Conservation (phyloP, 2,797 vertebrate species). For the Malurus leucopterus region DNA sequence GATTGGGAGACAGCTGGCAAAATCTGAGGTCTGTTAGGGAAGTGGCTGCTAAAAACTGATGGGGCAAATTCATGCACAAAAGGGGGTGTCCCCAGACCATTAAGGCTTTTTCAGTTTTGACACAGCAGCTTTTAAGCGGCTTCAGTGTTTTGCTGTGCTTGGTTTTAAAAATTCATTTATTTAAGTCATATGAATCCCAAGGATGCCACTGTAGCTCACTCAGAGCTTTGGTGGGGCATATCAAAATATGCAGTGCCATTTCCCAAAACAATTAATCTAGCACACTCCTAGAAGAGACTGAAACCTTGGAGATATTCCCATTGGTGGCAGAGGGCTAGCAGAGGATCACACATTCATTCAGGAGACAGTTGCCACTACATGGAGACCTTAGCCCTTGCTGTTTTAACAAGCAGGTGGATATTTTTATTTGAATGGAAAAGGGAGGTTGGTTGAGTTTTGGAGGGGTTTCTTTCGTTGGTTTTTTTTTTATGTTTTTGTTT, state of each 20-base stretch:
- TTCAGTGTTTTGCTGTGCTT: neutral
- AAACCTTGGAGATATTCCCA: neutral
- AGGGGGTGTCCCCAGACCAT: neutral
- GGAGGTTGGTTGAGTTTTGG: neutral
- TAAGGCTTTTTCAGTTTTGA: conserved; percentile 30
- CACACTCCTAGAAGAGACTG: neutral
- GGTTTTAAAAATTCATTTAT: neutral
- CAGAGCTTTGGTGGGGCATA: neutral
- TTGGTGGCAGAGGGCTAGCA: neutral
- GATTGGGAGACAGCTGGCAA: conserved; percentile 61
- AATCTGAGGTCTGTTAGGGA: conserved; percentile 39
- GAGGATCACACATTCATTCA: neutral
- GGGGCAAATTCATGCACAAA: neutral
- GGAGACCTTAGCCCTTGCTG: neutral
- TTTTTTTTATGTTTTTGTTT: too few species aligned
- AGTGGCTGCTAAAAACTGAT: conserved; percentile 43
- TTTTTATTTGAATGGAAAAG: neutral
- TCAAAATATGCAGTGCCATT: neutral
- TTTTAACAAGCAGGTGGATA: neutral
- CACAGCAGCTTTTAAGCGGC: conserved; percentile 23
- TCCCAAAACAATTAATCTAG: neutral
- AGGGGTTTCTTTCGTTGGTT: too few species aligned
- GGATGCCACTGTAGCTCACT: neutral
- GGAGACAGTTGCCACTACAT: neutral
- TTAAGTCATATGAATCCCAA: neutral